Percentiles rank a stretch among this genome's conserved stretches.
Conservation (phyloP, 2,888 invertebrate species). For the Hyalella azteca region DNA sequence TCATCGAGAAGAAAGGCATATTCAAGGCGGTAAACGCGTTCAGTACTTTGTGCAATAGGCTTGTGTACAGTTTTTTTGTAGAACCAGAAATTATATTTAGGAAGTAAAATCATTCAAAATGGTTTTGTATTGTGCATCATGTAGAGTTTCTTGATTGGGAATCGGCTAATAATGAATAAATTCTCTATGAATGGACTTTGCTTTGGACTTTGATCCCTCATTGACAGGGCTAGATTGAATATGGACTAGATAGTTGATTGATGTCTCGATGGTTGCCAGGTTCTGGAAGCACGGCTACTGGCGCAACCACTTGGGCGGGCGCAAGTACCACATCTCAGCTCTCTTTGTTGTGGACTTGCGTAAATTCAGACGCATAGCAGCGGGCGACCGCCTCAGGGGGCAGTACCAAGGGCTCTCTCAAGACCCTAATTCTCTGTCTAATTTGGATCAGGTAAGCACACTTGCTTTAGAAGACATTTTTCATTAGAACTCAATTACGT, state of each 20-base stretch:
- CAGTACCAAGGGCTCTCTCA: slow-evolving; percentile 99
- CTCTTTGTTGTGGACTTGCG: slow-evolving; percentile 97
- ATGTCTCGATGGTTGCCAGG: slow-evolving; percentile 65
- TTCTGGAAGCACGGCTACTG: slow-evolving; percentile 99
- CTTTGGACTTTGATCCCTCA: too few relatives aligned
- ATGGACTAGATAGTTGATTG: too few relatives aligned
- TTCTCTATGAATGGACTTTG: too few relatives aligned
- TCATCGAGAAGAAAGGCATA: not conserved
- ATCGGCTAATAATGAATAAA: too few relatives aligned
- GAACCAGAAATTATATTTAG: not conserved
- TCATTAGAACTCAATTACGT: too few relatives aligned
- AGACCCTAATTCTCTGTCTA: slow-evolving; percentile 98
- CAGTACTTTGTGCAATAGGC: not conserved
- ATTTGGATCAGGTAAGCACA: slow-evolving; percentile 73
- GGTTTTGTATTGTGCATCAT: too few relatives aligned
- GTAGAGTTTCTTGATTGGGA: too few relatives aligned
- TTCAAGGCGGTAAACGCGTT: not conserved
- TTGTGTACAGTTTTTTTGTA: not conserved
- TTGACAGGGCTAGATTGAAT: too few relatives aligned
- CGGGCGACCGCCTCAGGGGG: slow-evolving; percentile 94
- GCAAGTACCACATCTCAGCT: slow-evolving; percentile 94
- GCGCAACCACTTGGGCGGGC: slow-evolving; percentile 94
- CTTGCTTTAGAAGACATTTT: not conserved
- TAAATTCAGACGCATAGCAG: slow-evolving; percentile 94
- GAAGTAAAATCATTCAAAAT: too few relatives aligned